phyloP scores from a whole-genome alignment of 2,888 invertebrate species.

The Eristalinus aeneus region DNA sequence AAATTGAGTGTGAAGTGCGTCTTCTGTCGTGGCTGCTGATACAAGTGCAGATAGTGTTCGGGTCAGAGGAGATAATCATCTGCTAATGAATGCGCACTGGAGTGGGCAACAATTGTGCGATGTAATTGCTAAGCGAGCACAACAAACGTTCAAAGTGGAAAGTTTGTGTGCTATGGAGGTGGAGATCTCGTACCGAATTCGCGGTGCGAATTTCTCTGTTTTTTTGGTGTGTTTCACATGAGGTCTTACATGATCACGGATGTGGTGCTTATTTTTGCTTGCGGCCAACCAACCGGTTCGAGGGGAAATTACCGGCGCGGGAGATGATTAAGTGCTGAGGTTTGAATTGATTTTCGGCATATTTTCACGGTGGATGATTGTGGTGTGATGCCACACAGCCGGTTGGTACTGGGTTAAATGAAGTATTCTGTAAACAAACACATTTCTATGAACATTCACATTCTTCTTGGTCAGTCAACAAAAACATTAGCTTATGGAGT shows the following conservation, averaged over 20 bases:
- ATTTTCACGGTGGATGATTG: not conserved
- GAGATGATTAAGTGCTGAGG: not conserved
- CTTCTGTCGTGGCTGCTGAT: conserved; percentile 17
- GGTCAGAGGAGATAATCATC: conserved; percentile 6
- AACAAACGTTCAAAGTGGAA: not conserved
- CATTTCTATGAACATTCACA: no score
- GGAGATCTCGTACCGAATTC: not conserved
- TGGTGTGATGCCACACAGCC: no score
- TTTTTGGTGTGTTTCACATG: not conserved
- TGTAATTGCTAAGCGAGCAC: conserved; percentile 1
- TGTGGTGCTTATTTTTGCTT: conserved; percentile 9
- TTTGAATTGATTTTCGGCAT: not conserved
- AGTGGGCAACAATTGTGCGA: not conserved
- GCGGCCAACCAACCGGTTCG: not conserved
- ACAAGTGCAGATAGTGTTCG: not conserved
- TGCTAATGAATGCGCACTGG: not conserved
- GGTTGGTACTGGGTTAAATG: no score
- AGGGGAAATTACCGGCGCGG: not conserved
- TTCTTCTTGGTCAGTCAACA: no score
- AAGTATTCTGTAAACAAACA: no score
- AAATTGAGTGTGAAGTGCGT: not conserved
- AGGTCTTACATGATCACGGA: conserved; percentile 12
- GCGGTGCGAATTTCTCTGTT: not conserved
- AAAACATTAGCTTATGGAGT: no score
- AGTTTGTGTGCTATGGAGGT: not conserved